These are phyloP conservation scores for Cynodonichthys magdalenae DNA, from an alignment of 2,797 vertebrate genomes.

Conservation along the genomic window DNA sequence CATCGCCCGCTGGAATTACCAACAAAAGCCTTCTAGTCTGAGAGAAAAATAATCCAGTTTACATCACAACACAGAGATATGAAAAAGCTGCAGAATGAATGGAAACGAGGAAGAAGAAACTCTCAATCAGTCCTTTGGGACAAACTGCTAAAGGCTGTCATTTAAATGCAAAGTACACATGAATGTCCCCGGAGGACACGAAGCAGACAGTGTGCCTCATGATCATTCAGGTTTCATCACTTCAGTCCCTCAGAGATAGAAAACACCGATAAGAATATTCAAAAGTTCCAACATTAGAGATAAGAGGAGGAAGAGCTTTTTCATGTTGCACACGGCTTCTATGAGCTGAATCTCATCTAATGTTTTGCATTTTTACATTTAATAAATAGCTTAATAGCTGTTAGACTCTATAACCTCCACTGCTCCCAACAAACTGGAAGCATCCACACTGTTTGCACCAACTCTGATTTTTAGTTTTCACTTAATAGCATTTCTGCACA, in stretches of 20 bases:
- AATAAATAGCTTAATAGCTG: background rate
- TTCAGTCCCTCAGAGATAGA: conserved; percentile 17
- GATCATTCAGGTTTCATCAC: conserved; percentile 33
- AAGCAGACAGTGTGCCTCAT: background rate
- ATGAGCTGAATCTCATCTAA: conserved; percentile 6
- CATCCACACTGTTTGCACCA: no score
- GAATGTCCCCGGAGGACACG: conserved; percentile 7
- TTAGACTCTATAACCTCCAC: no score
- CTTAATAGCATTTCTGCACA: no score
- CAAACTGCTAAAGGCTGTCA: conserved; percentile 13
- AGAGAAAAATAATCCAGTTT: background rate
- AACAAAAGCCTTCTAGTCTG: background rate
- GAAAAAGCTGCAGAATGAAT: conserved; percentile 2
- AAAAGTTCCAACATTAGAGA: conserved; percentile 21
- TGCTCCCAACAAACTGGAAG: no score
- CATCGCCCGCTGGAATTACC: no score
- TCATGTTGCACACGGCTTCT: conserved; percentile 26
- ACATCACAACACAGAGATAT: background rate
- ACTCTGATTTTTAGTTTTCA: no score
- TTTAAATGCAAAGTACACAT: conserved; percentile 29
- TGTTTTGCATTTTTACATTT: background rate
- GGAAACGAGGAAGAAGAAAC: conserved; percentile 1
- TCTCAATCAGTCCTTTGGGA: conserved; percentile 13
- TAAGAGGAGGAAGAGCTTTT: conserved; percentile 6
- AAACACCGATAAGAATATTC: conserved; percentile 20